Percentiles rank a stretch among this genome's conserved stretches.
These are phyloP conservation scores for Cephalopholis sonnerati DNA, from an alignment of 2,113 vertebrate species.

Conservation along the genomic window DNA sequence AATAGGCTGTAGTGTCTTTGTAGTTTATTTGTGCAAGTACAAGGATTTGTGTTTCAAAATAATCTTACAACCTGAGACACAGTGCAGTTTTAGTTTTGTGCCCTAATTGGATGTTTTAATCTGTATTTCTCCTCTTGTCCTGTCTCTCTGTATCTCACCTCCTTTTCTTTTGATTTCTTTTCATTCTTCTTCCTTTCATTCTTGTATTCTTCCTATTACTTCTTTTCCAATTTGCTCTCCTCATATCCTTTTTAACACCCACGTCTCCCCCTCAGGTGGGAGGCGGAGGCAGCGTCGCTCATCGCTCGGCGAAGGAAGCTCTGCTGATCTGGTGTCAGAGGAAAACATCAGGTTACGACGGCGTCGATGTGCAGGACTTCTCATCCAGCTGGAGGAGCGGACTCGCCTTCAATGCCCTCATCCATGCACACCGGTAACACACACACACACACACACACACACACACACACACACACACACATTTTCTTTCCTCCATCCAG, in stretches of 20 bases:
- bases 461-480: conserved; percentile 89
- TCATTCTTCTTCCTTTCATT: background rate
- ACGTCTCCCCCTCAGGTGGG: conserved; percentile 78
- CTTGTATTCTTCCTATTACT: no score
- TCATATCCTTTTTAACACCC: background rate
- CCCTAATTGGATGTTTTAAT: no score
- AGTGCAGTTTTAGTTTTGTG: no score
- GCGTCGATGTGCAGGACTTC: conserved; percentile 89
- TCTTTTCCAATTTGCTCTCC: no score
- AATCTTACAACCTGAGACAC: no score
- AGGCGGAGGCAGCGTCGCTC: conserved; percentile 83
- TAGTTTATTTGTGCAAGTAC: no score
- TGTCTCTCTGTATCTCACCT: no score
- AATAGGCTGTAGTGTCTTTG: no score
- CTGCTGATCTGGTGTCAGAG: conserved; percentile 93
- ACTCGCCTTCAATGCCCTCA: conserved; percentile 91
- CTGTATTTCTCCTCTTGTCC: no score
- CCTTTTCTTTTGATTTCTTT: no score
- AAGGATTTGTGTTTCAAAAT: no score
- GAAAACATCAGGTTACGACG: conserved; percentile 89
- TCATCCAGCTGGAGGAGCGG: conserved; percentile 92
- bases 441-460: conserved; percentile 18
- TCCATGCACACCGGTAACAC: conserved; percentile 90
- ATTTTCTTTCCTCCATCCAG: background rate
- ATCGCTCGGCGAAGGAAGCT: conserved; percentile 90